A percentile compares a stretch with the other conserved stretches of the same genome.
phyloP scores from a whole-genome alignment of 2,888 invertebrate genomes.

The Cerceris ruficornis region DNA sequence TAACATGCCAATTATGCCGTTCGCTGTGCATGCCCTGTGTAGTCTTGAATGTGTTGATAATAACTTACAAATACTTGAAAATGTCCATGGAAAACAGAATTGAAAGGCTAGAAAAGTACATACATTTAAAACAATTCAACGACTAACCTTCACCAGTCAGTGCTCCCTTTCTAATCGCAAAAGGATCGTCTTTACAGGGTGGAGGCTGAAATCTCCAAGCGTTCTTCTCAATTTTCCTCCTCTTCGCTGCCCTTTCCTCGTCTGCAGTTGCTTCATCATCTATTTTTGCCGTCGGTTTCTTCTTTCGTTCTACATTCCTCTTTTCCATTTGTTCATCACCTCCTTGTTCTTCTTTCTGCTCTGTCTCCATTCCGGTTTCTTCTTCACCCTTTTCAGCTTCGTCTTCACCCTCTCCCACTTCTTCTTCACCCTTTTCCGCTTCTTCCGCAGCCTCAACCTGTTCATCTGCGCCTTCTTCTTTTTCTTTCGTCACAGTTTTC shows the following conservation, averaged over 20 bases:
- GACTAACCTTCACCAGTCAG: conserved; percentile 61
- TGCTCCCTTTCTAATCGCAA: conserved; percentile 25
- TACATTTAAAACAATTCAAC: background rate
- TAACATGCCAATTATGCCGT: no score
- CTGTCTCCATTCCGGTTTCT: background rate
- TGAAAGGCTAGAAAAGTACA: no score
- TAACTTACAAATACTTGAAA: no score
- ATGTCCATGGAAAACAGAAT: no score
- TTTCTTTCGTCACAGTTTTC: conserved; percentile 8
- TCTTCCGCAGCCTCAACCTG: no score
- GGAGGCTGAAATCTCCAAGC: conserved; percentile 69
- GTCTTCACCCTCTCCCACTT: conserved; percentile 14
- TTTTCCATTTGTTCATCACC: background rate
- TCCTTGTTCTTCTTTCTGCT: conserved; percentile 6
- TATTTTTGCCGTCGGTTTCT: background rate
- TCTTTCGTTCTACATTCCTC: background rate
- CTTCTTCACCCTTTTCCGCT: background rate
- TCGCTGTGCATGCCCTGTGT: no score
- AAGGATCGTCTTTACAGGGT: conserved; percentile 58
- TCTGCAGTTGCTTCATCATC: conserved; percentile 1
- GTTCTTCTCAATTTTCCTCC: conserved; percentile 50
- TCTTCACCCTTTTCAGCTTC: background rate
- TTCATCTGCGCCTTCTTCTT: conserved; percentile 7
- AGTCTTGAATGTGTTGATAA: no score
- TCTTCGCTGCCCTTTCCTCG: conserved; percentile 35